phyloP scores from a whole-genome alignment of 2,797 vertebrate species.

The Acanthopagrus latus region DNA sequence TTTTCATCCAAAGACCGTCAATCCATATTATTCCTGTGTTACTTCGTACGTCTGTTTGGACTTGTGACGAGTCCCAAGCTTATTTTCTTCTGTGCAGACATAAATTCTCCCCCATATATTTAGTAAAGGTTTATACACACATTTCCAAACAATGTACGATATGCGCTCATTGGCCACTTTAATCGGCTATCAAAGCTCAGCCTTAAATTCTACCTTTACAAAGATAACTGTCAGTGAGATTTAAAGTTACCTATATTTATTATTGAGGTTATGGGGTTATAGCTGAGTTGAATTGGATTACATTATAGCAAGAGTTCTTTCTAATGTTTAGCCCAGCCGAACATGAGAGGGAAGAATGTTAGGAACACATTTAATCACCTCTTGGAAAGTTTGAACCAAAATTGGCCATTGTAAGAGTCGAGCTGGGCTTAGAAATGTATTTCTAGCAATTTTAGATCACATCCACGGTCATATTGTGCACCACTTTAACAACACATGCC shows the following conservation, averaged over 20 bases:
- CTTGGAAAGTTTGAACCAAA: neutral
- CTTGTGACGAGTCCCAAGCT: neutral
- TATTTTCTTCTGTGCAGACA: neutral
- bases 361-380: neutral
- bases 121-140: neutral
- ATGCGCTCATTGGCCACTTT: neutral
- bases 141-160: neutral
- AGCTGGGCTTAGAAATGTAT: neutral
- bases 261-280: neutral
- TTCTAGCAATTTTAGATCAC: too few species aligned
- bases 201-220: neutral
- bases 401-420: too few species aligned
- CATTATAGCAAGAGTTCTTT: neutral
- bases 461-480: too few species aligned
- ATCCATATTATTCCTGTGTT: neutral
- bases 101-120: neutral
- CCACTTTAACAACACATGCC: too few species aligned
- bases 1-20: neutral
- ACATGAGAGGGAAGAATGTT: neutral
- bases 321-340: neutral
- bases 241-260: neutral
- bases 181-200: neutral
- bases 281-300: neutral
- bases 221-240: neutral
- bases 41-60: neutral